Conservation (phyloP, 2,888 invertebrate species). For the Epistrophella euchroma region DNA sequence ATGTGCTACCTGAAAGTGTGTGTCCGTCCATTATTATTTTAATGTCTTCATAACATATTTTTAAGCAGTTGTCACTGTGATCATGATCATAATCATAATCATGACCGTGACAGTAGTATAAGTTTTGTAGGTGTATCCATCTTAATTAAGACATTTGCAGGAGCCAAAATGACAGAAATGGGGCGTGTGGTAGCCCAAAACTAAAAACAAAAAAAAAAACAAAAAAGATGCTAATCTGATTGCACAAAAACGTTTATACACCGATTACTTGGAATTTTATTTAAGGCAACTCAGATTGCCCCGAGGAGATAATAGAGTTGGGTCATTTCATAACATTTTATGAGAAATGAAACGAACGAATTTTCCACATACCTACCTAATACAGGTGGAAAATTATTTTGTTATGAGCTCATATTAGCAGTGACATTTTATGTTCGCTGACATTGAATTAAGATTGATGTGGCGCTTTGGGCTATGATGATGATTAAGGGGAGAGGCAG, state of each 20-base stretch:
- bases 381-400: constrained; percentile 70
- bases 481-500: neutral
- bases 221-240: constrained; percentile 60
- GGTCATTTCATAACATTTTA: constrained; percentile 48
- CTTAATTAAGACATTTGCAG: constrained; percentile 70
- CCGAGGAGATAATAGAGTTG: constrained; percentile 42
- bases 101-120: constrained; percentile 32
- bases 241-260: constrained; percentile 69
- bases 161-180: constrained; percentile 59
- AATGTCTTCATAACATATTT: constrained; percentile 53
- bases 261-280: constrained; percentile 68
- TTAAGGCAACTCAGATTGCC: constrained; percentile 53
- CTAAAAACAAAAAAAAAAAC: neutral
- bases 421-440: constrained; percentile 66
- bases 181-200: constrained; percentile 66
- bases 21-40: constrained; percentile 36
- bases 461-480: constrained; percentile 18
- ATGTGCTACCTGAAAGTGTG: constrained; percentile 70
- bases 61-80: constrained; percentile 24
- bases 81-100: constrained; percentile 32
- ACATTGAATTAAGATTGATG: constrained; percentile 72
- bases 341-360: constrained; percentile 30
- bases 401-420: constrained; percentile 60
- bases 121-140: constrained; percentile 68
- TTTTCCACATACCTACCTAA: constrained; percentile 23